Percentiles rank a stretch among this genome's conserved stretches.
phyloP scores from a whole-genome alignment of 2,113 vertebrate species.

The Ammodytes dubius region DNA sequence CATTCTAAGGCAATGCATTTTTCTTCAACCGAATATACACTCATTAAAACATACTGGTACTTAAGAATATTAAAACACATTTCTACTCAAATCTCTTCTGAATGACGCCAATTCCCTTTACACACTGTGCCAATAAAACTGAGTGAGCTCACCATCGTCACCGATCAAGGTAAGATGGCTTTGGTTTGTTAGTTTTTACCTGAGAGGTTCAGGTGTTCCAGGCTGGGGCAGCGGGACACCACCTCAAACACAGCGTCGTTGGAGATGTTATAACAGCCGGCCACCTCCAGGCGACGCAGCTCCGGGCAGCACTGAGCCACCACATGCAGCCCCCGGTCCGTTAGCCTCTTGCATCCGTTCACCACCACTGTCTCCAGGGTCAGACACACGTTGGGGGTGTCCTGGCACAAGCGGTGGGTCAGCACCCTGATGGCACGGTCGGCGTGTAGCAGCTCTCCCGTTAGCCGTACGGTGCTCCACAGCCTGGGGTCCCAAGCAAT shows the following conservation, averaged over 20 bases:
- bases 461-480: slow-evolving; percentile 92
- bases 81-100: no score
- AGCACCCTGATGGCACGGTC: slow-evolving; percentile 96
- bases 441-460: slow-evolving; percentile 92
- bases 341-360: slow-evolving; percentile 95
- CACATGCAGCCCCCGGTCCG: slow-evolving; percentile 94
- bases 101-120: no score
- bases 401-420: slow-evolving; percentile 95
- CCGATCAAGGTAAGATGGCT: neutral
- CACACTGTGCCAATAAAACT: slow-evolving; percentile 12
- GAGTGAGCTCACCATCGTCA: neutral
- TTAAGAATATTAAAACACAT: no score
- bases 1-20: no score
- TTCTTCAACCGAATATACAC: no score
- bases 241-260: slow-evolving; percentile 96
- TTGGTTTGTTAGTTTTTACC: slow-evolving; percentile 81
- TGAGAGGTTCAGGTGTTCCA: slow-evolving; percentile 97
- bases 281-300: slow-evolving; percentile 92
- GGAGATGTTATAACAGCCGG: slow-evolving; percentile 96
- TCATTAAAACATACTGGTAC: no score
- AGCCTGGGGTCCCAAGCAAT: slow-evolving; percentile 97
- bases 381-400: slow-evolving; percentile 98
- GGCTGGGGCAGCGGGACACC: slow-evolving; percentile 94
- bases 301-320: slow-evolving; percentile 97
- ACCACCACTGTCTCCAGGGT: slow-evolving; percentile 94